Conservation (phyloP, 2,888 invertebrate genomes). For the Ferrisia virgata region DNA sequence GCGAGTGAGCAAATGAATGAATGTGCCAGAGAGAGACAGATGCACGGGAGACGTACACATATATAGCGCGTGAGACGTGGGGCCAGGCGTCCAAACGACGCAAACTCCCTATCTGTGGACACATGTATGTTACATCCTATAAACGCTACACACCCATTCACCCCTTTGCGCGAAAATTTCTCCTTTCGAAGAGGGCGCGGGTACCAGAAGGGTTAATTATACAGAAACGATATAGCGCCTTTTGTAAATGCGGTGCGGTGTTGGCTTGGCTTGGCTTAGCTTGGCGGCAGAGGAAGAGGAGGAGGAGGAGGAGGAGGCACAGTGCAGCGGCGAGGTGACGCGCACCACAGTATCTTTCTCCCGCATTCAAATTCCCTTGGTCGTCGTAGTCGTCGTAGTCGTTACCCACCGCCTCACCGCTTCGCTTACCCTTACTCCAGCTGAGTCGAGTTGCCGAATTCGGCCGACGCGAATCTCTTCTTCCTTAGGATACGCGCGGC, state of each 20-base stretch:
- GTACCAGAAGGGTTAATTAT: conserved; percentile 39
- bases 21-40: background rate
- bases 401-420: conserved; percentile 12
- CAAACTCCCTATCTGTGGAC: conserved; percentile 45
- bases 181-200: conserved; percentile 28
- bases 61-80: conserved; percentile 23
- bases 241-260: conserved; percentile 36
- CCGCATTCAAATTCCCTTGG: conserved; percentile 41
- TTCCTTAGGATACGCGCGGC: too few species aligned
- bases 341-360: conserved; percentile 3
- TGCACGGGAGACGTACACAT: background rate
- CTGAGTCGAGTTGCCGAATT: conserved; percentile 38
- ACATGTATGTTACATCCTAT: conserved; percentile 46
- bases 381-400: background rate
- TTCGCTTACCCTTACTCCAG: too few species aligned
- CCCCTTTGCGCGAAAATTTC: conserved; percentile 33
- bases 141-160: conserved; percentile 41
- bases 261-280: too few species aligned
- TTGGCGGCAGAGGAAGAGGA: too few species aligned
- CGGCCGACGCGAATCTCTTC: too few species aligned
- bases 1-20: too few species aligned
- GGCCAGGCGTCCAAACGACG: conserved; percentile 45
- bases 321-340: background rate
- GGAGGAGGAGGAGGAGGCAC: too few species aligned
- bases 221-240: conserved; percentile 46